Evolutionary conservation across 2,888 invertebrate species (phyloP).

Genomic region (Resseliella maxima): DNA sequence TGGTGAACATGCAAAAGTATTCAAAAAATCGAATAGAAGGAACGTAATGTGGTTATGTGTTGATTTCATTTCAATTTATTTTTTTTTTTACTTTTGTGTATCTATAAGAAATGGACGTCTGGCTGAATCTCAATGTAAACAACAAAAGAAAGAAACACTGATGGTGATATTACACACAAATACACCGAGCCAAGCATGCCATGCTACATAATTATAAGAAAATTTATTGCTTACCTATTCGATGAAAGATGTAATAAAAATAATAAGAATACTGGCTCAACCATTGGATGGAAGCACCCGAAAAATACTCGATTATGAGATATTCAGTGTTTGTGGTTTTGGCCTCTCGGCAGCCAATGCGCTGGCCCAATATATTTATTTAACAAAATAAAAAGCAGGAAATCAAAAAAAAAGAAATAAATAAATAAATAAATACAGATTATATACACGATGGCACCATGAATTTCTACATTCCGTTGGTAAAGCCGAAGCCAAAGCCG

Average conservation of each 20-base stretch:
- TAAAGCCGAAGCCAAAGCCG: no score
- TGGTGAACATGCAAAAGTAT: not conserved
- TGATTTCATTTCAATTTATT: not conserved
- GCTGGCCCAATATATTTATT: not conserved
- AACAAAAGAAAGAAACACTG: not conserved
- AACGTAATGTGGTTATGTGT: not conserved
- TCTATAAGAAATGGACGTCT: not conserved
- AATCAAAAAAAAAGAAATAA: not conserved
- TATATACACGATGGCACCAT: not conserved
- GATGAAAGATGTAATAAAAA: slow-evolving; percentile 54
- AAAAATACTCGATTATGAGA: slow-evolving; percentile 10
- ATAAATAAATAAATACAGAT: not conserved
- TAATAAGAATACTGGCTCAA: slow-evolving; percentile 8
- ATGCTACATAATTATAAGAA: slow-evolving; percentile 36
- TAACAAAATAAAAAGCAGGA: not conserved
- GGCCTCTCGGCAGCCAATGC: no score
- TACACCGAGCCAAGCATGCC: not conserved
- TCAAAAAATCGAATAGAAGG: not conserved
- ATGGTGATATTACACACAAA: not conserved
- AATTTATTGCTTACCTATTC: slow-evolving; percentile 51
- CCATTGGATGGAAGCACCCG: slow-evolving; percentile 19
- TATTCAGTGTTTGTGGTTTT: not conserved
- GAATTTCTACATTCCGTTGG: no score
- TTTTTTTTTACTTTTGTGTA: no score
- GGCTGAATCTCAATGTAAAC: not conserved